Evolutionary conservation across 1,140 invertebrate species (phyloP).

Genomic region (Cherax quadricarinatus): DNA sequence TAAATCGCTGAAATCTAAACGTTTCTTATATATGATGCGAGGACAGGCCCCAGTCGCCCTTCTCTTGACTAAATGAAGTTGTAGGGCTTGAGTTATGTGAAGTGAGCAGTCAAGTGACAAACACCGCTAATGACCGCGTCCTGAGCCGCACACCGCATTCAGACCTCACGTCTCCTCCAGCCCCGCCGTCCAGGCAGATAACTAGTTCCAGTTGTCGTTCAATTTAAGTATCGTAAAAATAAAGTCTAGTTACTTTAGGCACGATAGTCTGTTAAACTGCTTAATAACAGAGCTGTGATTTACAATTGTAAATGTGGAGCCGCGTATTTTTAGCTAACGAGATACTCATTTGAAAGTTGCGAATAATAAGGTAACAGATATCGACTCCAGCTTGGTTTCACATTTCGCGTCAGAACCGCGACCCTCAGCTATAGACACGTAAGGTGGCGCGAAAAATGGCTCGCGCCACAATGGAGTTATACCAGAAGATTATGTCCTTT

Average conservation of each 20-base stretch:
- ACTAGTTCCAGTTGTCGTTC: neutral
- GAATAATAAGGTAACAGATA: neutral
- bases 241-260: neutral
- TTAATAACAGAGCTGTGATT: neutral
- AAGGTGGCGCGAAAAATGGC: constrained; percentile 30
- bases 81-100: neutral
- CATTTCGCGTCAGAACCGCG: constrained; percentile 26
- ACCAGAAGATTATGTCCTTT: constrained; percentile 17
- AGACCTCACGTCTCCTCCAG: constrained; percentile 11
- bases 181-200: neutral
- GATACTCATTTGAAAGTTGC: neutral
- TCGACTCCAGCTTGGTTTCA: constrained; percentile 11
- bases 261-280: neutral
- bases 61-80: neutral
- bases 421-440: neutral
- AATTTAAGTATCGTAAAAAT: neutral
- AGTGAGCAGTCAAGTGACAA: neutral
- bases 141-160: constrained; percentile 1
- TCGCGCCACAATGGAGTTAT: constrained; percentile 17
- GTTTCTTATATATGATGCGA: too few species aligned
- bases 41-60: too few species aligned
- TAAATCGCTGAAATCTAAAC: too few species aligned
- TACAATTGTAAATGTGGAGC: neutral
- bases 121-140: constrained; percentile 19
- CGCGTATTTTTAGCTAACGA: neutral